Evolutionary conservation across 2,888 invertebrate species (phyloP).

Genomic region (Cynaeus angustus): DNA sequence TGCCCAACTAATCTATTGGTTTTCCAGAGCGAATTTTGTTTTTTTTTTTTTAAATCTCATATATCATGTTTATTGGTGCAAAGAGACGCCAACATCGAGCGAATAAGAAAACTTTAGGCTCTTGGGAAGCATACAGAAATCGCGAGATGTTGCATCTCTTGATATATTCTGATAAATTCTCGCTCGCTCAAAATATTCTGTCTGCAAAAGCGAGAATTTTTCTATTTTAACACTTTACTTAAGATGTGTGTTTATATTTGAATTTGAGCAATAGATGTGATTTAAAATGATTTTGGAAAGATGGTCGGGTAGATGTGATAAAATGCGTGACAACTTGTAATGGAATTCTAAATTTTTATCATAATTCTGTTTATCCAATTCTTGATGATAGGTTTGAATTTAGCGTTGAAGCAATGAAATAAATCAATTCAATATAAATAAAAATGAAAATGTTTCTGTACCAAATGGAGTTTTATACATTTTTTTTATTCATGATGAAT

Average conservation of each 20-base stretch:
- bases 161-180: slow-evolving; percentile 32
- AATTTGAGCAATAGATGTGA: background rate
- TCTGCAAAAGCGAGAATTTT: slow-evolving; percentile 24
- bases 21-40: background rate
- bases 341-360: too few relatives aligned
- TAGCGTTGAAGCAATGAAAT: too few relatives aligned
- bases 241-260: background rate
- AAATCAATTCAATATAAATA: too few relatives aligned
- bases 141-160: slow-evolving; percentile 21
- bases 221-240: slow-evolving; percentile 24
- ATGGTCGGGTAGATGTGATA: too few relatives aligned
- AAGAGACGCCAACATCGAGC: slow-evolving; percentile 14
- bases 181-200: slow-evolving; percentile 19
- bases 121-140: slow-evolving; percentile 32
- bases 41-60: slow-evolving; percentile 27
- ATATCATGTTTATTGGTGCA: slow-evolving; percentile 33
- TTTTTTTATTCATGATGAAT: too few relatives aligned
- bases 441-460: too few relatives aligned
- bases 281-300: too few relatives aligned
- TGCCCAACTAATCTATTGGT: too few relatives aligned
- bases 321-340: too few relatives aligned
- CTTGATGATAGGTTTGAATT: too few relatives aligned
- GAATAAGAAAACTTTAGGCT: slow-evolving; percentile 20
- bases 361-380: too few relatives aligned
- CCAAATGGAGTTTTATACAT: too few relatives aligned